phyloP scores from a whole-genome alignment of 1,140 invertebrate genomes.

The Drosophila nigrodunni region DNA sequence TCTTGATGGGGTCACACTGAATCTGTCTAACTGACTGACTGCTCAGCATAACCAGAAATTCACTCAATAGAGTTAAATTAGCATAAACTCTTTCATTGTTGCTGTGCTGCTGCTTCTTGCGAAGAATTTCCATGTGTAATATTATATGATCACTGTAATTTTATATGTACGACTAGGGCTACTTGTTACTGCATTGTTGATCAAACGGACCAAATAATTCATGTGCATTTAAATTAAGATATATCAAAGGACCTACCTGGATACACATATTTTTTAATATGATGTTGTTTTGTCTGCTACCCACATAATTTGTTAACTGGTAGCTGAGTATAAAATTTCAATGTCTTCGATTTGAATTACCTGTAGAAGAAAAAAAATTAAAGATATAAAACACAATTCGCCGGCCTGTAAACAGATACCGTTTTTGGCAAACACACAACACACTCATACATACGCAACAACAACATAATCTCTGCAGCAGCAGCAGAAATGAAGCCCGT shows the following conservation, averaged over 20 bases:
- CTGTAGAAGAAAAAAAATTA: conserved; percentile 27
- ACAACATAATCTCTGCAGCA: conserved; percentile 34
- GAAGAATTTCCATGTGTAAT: conserved; percentile 49
- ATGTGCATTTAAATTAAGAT: conserved; percentile 64
- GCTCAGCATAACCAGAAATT: neutral
- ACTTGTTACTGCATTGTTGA: conserved; percentile 37
- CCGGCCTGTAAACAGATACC: conserved; percentile 78
- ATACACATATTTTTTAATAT: conserved; percentile 33
- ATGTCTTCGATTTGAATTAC: conserved; percentile 75
- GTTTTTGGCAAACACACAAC: conserved; percentile 50
- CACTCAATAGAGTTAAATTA: conserved; percentile 2
- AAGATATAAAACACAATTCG: conserved; percentile 47
- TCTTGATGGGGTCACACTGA: conserved; percentile 17
- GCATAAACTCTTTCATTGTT: conserved; percentile 1
- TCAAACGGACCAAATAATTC: conserved; percentile 47
- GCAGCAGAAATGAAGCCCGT: conserved; percentile 17
- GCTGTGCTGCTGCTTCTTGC: conserved; percentile 4
- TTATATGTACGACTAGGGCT: conserved; percentile 74
- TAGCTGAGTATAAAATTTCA: conserved; percentile 66
- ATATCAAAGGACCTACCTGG: conserved; percentile 71
- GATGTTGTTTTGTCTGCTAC: conserved; percentile 32
- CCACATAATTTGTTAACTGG: conserved; percentile 63
- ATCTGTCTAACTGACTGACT: neutral
- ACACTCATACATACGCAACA: conserved; percentile 10
- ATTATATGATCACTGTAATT: conserved; percentile 70